These are phyloP conservation scores for Spongilla lacustris DNA, from an alignment of 37 sponge, comb jelly and placozoan genomes.

Conservation along the genomic window DNA sequence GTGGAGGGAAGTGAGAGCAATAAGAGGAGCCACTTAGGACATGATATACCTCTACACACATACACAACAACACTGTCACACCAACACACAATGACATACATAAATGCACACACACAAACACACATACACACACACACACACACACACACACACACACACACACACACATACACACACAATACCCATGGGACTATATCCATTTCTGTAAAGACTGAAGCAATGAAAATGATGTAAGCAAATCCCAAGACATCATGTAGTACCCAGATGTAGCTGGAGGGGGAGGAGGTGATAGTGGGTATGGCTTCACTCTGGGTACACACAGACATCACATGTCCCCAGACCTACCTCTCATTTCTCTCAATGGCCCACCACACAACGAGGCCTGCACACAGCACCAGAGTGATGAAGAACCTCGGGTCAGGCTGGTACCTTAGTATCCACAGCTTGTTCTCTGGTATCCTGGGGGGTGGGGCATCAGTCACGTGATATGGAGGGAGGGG, in stretches of 20 bases:
- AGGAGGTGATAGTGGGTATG: too few relatives aligned
- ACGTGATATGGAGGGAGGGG: slow-evolving; percentile 11
- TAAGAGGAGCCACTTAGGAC: too few relatives aligned
- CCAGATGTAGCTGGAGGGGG: slow-evolving; percentile 45
- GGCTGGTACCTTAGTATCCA: slow-evolving; percentile 70
- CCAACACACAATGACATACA: background rate
- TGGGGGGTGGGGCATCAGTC: slow-evolving; percentile 5
- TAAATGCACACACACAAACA: background rate
- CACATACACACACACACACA: too few relatives aligned
- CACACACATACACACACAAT: too few relatives aligned
- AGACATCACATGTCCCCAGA: too few relatives aligned
- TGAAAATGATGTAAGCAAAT: slow-evolving; percentile 44
- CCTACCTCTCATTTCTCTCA: slow-evolving; percentile 29
- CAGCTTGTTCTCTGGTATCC: slow-evolving; percentile 51
- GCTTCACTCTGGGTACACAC: too few relatives aligned
- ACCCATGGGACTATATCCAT: too few relatives aligned
- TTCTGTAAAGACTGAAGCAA: too few relatives aligned
- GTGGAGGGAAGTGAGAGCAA: too few relatives aligned
- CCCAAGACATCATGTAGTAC: slow-evolving; percentile 64
- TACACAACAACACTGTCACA: background rate
- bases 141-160: too few relatives aligned
- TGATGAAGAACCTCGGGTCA: slow-evolving; percentile 72
- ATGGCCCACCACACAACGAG: slow-evolving; percentile 83
- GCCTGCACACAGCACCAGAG: slow-evolving; percentile 39
- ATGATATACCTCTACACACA: background rate